Conservation (phyloP, 2,888 invertebrate genomes). For the Ormia ochracea region DNA sequence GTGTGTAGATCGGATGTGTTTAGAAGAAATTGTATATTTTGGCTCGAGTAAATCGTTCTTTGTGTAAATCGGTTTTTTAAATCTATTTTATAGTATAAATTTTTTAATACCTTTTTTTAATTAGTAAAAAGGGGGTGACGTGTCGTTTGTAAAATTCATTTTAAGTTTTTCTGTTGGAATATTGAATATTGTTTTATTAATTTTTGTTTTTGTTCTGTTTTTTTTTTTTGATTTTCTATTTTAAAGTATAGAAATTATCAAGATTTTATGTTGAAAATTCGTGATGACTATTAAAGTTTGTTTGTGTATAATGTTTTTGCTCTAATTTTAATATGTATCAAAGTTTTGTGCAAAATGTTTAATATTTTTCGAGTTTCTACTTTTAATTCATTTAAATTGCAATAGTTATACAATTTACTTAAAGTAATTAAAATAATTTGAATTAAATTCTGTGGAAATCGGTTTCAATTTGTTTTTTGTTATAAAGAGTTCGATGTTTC, state of each 20-base stretch:
- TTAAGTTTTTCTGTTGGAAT: slow-evolving; percentile 61
- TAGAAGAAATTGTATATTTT: slow-evolving; percentile 11
- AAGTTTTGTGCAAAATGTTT: no score
- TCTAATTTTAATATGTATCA: no score
- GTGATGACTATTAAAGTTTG: not conserved
- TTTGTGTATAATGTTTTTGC: not conserved
- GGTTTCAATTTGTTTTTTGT: no score
- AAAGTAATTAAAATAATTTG: no score
- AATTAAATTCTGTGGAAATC: no score
- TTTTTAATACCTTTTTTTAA: slow-evolving; percentile 72
- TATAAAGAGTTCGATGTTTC: no score
- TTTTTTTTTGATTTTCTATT: slow-evolving; percentile 6
- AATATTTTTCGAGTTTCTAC: no score
- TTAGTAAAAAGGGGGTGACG: slow-evolving; percentile 71
- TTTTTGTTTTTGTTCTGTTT: no score
- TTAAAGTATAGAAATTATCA: not conserved
- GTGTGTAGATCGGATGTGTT: slow-evolving; percentile 20
- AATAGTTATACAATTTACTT: no score
- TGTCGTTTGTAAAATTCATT: slow-evolving; percentile 71
- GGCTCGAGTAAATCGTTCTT: slow-evolving; percentile 43
- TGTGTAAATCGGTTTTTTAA: slow-evolving; percentile 46
- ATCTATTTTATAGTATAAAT: slow-evolving; percentile 49
- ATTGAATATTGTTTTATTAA: slow-evolving; percentile 26
- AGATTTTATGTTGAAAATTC: not conserved
- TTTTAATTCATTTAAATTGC: no score